Evolutionary conservation across 1,140 invertebrate species (phyloP).

Genomic region (Hermetia illucens): DNA sequence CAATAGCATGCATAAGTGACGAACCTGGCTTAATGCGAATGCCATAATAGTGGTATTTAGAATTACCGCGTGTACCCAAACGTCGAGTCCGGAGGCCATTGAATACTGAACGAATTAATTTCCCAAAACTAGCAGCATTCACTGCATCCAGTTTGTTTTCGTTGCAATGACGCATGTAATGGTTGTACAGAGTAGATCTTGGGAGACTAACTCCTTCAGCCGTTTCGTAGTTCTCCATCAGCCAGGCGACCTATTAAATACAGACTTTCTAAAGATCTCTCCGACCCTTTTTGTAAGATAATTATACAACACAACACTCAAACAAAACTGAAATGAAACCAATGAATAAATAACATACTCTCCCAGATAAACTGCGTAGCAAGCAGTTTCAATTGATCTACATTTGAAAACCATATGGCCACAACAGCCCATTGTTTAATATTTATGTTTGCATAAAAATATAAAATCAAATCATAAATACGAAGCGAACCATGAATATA

Average conservation of each 20-base stretch:
- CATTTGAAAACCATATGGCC: too few species aligned
- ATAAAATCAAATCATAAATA: too few species aligned
- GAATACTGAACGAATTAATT: conserved; percentile 96
- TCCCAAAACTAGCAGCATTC: conserved; percentile 98
- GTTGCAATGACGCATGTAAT: conserved; percentile 89
- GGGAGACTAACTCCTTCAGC: conserved; percentile 94
- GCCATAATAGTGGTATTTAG: conserved; percentile 99
- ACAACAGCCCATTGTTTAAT: too few species aligned
- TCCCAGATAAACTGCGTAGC: too few species aligned
- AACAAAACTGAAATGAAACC: too few species aligned
- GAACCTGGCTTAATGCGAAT: conserved; percentile 89
- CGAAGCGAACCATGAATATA: too few species aligned
- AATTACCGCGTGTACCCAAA: conserved; percentile 95
- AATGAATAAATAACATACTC: conserved; percentile 8
- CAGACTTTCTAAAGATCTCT: conserved; percentile 3
- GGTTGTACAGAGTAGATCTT: conserved; percentile 89
- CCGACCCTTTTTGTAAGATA: too few species aligned
- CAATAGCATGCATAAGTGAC: conserved; percentile 42
- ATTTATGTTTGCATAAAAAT: too few species aligned
- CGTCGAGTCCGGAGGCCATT: conserved; percentile 84
- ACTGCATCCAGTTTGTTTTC: conserved; percentile 94
- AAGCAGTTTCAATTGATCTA: too few species aligned
- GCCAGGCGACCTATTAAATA: conserved; percentile 75
- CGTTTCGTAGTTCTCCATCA: conserved; percentile 96
- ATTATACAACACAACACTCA: too few species aligned